phyloP scores from a whole-genome alignment of 2,888 invertebrate species.

The Embidobia sp. region DNA sequence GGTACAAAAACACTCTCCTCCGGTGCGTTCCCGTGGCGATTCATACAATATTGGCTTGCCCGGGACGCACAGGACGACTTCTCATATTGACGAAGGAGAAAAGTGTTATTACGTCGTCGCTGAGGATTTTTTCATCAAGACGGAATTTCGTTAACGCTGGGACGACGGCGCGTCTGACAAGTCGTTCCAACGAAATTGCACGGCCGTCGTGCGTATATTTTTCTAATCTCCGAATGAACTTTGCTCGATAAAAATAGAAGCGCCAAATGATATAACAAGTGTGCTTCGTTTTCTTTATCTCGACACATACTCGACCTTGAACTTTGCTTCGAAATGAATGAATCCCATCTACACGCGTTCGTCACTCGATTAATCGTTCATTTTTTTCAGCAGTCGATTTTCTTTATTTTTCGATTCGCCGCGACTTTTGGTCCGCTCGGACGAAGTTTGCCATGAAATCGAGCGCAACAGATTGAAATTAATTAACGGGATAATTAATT shows the following conservation, averaged over 20 bases:
- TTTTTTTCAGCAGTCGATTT: too few species aligned
- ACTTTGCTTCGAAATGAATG: conserved; percentile 57
- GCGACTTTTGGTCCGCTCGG: too few species aligned
- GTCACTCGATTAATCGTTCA: too few species aligned
- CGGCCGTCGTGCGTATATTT: conserved; percentile 17
- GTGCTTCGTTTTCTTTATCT: conserved; percentile 51
- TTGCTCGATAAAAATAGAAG: conserved; percentile 54
- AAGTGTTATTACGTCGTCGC: conserved; percentile 14
- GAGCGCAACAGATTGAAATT: too few species aligned
- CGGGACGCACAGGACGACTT: conserved; percentile 31
- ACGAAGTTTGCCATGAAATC: too few species aligned
- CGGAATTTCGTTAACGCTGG: conserved; percentile 14
- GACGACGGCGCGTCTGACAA: conserved; percentile 14
- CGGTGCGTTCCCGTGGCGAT: conserved; percentile 48
- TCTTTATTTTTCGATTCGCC: too few species aligned
- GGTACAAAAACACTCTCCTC: conserved; percentile 67
- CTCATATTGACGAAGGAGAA: conserved; percentile 13
- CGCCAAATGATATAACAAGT: conserved; percentile 42
- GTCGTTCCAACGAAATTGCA: conserved; percentile 24
- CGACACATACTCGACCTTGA: conserved; percentile 57
- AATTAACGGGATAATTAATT: too few species aligned
- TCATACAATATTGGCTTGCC: conserved; percentile 47
- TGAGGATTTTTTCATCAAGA: conserved; percentile 21
- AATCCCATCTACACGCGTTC: conserved; percentile 10
- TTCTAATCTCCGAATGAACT: conserved; percentile 48